Conservation (phyloP, 1,140 invertebrate genomes). For the Linepithema humile region DNA sequence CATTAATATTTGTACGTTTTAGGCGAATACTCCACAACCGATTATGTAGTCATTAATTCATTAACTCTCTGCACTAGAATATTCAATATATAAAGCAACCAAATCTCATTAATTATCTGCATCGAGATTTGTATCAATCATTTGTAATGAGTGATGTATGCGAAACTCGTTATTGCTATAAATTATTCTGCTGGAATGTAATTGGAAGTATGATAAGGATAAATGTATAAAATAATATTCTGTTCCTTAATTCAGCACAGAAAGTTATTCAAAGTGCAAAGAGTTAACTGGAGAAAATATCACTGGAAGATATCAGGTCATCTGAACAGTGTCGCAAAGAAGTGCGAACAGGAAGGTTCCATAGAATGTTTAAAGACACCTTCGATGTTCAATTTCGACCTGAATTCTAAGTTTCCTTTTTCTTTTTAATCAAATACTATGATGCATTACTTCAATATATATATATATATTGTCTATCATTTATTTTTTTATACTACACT, state of each 20-base stretch:
- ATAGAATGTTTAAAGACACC: slow-evolving; percentile 26
- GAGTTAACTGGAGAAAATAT: slow-evolving; percentile 20
- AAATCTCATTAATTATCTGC: slow-evolving; percentile 27
- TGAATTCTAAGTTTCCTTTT: neutral
- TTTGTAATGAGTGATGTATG: neutral
- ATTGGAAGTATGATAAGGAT: neutral
- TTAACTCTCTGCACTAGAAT: slow-evolving; percentile 44
- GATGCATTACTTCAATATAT: neutral
- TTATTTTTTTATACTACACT: slow-evolving; percentile 18
- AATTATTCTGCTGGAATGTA: neutral
- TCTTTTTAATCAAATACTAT: neutral
- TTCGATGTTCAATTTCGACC: slow-evolving; percentile 36
- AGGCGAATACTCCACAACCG: slow-evolving; percentile 41
- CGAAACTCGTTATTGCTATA: neutral
- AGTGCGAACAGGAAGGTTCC: slow-evolving; percentile 30
- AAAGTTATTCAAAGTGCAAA: slow-evolving; percentile 38
- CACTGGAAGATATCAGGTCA: slow-evolving; percentile 36
- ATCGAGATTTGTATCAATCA: no score
- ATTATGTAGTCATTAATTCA: slow-evolving; percentile 44
- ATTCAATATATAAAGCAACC: slow-evolving; percentile 8
- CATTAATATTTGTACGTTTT: slow-evolving; percentile 58
- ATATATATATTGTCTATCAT: neutral
- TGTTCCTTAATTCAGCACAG: neutral
- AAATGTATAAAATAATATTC: slow-evolving; percentile 10
- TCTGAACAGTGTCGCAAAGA: slow-evolving; percentile 1